Base-by-base conservation (phyloP, 2,113 vertebrate genomes). In the Melanostigma gelatinosum region DNA sequence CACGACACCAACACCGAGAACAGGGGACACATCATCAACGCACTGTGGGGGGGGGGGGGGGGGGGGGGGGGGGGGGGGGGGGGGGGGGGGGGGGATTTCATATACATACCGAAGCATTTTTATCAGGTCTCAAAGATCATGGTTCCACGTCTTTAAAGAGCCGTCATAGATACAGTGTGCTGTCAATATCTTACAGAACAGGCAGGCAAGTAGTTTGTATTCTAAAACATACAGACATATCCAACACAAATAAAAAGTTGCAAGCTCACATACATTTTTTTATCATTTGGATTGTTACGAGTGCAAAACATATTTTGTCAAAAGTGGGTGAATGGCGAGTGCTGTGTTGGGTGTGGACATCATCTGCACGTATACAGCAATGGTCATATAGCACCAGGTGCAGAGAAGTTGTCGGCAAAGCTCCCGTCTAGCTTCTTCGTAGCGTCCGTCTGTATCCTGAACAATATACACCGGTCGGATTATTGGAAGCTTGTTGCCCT, bases 101-200 rank as follows among this genome's bases (percentile, higher is more conserved):
- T 85, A 50, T 80, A 87, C 77, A 79, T 42, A 92, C 79, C 52
- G 77, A 72, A 64, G 84, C 76, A 61, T 82, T 85, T 88, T 89
- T 89, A 88, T 91, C 91, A 92, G 91, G 92, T 92, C 92, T 92
- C 65, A 80, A 84, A 89, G 85, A 83, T 85, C 66, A 15, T 16
- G 32, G 15, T 69, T 80, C 54, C 75, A 63, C 79, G 63, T 89
- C 75, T 83, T 91, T 50, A 60, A 62, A 88, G 90, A 93, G 87
- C 91, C 92, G 90, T 94, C 93, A 93, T 93, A 82, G 86, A 92
- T 89, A 91, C 89, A 92, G 90, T 84, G 92, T 92, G 91, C 91
- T 88, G 80, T 90, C 89, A 85, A 93, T 90, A 93, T 93, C 89
- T 90, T 92, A 94, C 81, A 88, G 72, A 90, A 92, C 74, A 92